Evolutionary conservation across 2,888 invertebrate species (phyloP).

Genomic region (Drosophila koepferae): DNA sequence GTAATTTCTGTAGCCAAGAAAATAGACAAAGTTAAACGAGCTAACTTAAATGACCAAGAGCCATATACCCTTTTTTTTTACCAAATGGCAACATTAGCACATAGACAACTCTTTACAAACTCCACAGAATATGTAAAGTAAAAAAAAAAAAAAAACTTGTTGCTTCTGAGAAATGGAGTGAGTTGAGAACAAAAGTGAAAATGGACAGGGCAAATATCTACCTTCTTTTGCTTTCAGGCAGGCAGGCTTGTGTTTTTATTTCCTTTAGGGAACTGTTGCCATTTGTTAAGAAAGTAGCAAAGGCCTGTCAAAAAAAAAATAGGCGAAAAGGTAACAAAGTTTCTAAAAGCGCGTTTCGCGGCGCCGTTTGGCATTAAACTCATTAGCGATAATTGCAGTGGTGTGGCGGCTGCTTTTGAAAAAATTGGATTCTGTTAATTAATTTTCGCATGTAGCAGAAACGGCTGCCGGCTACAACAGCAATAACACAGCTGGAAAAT

Average conservation of each 20-base stretch:
- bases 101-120: constrained; percentile 1
- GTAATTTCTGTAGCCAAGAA: constrained; percentile 67
- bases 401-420: constrained; percentile 40
- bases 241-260: constrained; percentile 15
- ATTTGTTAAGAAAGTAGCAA: constrained; percentile 58
- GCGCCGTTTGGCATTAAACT: constrained; percentile 78
- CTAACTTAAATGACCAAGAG: constrained; percentile 6
- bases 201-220: constrained; percentile 39
- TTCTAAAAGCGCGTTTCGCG: constrained; percentile 59
- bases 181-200: constrained; percentile 66
- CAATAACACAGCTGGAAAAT: constrained; percentile 19
- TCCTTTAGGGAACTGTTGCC: constrained; percentile 53
- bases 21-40: constrained; percentile 33
- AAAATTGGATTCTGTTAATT: constrained; percentile 77
- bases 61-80: constrained; percentile 20
- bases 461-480: not conserved
- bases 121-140: constrained; percentile 1
- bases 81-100: not conserved
- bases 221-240: not conserved
- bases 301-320: constrained; percentile 19
- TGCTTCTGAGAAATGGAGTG: constrained; percentile 70
- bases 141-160: constrained; percentile 63
- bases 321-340: constrained; percentile 16
- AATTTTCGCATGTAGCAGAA: constrained; percentile 70
- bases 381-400: constrained; percentile 82